Evolutionary conservation across 1,140 invertebrate genomes (phyloP).

Genomic region (Chironomus tepperi): DNA sequence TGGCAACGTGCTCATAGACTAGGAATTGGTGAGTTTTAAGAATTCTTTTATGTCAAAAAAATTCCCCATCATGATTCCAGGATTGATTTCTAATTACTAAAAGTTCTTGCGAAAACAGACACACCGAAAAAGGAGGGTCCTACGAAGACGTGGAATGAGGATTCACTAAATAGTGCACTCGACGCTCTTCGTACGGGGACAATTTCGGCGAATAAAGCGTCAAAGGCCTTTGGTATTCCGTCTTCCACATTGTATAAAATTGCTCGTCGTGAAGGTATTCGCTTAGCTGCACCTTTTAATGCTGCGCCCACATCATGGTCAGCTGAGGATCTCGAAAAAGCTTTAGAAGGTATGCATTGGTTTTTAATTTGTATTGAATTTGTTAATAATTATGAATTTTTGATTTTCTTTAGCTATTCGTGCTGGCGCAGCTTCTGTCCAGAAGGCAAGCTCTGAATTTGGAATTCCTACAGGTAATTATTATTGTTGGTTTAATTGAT

Average conservation of each 20-base stretch:
- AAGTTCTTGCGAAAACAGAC: slow-evolving; percentile 40
- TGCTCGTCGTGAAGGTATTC: slow-evolving; percentile 75
- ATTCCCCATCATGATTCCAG: too few relatives aligned
- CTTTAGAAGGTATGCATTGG: slow-evolving; percentile 47
- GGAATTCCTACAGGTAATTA: slow-evolving; percentile 76
- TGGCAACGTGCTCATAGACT: slow-evolving; percentile 80
- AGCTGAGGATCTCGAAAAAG: slow-evolving; percentile 70
- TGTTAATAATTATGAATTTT: background rate
- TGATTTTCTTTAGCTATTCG: slow-evolving; percentile 53
- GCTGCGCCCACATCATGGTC: slow-evolving; percentile 84
- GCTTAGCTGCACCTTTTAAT: slow-evolving; percentile 77
- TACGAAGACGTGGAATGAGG: slow-evolving; percentile 79
- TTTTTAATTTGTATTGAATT: background rate
- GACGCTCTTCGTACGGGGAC: slow-evolving; percentile 70
- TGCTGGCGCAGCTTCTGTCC: slow-evolving; percentile 71
- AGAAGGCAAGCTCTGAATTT: slow-evolving; percentile 72
- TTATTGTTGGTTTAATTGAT: too few relatives aligned
- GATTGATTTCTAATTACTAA: background rate
- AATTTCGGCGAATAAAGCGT: slow-evolving; percentile 82
- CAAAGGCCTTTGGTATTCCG: slow-evolving; percentile 83
- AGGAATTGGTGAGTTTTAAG: slow-evolving; percentile 47
- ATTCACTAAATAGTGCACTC: slow-evolving; percentile 67
- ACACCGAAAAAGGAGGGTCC: slow-evolving; percentile 82
- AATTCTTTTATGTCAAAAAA: background rate
- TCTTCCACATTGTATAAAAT: slow-evolving; percentile 86